Evolutionary conservation across 2,113 vertebrate species (phyloP).

Genomic region (Danionella cerebrum): DNA sequence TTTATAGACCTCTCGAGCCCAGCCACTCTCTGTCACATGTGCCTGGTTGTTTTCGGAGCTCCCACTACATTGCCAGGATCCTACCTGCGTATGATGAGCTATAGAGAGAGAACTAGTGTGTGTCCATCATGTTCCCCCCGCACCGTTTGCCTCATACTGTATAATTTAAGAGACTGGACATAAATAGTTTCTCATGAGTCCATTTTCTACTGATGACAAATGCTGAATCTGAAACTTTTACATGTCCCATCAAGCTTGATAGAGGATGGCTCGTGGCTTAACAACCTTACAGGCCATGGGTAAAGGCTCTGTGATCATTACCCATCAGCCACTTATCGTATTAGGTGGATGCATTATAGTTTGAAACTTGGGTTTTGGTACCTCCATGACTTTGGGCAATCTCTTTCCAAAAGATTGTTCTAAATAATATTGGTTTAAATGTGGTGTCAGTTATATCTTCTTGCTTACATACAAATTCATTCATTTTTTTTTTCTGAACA

Average conservation of each 20-base stretch:
- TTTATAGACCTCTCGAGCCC: conserved; percentile 31
- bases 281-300: background rate
- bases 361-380: background rate
- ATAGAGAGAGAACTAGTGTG: background rate
- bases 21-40: conserved; percentile 17
- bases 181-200: conserved; percentile 5
- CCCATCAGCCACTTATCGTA: background rate
- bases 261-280: background rate
- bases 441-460: too few species aligned
- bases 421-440: too few species aligned
- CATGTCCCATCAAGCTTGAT: conserved; percentile 1
- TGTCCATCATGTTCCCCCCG: background rate
- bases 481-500: too few species aligned
- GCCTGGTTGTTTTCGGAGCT: conserved; percentile 29
- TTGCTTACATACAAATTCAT: too few species aligned
- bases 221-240: conserved; percentile 6
- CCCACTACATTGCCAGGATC: background rate
- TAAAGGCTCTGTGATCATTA: background rate
- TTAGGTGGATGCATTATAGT: background rate
- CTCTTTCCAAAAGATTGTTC: too few species aligned
- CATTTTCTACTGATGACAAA: background rate
- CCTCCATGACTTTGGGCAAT: too few species aligned
- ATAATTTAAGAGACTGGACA: background rate
- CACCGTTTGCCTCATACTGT: background rate
- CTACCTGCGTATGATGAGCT: background rate